phyloP scores from a whole-genome alignment of 2,797 vertebrate genomes.

The Avahi laniger region DNA sequence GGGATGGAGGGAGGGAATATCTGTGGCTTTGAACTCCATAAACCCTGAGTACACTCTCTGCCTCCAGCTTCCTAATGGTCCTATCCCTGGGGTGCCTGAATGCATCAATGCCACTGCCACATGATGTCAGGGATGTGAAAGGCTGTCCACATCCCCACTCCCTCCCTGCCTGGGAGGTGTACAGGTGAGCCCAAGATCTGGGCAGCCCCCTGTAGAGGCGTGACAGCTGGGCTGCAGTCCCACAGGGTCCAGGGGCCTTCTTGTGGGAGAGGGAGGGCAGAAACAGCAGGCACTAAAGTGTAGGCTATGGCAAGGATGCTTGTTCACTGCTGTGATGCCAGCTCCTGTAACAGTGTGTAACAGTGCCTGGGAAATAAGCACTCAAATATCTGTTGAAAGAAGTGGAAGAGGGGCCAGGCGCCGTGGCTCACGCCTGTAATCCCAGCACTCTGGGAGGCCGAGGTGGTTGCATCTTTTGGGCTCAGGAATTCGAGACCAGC shows the following conservation, averaged over 20 bases:
- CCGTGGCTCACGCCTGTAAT: too few relatives aligned
- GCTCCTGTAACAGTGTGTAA: background rate
- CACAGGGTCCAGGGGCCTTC: background rate
- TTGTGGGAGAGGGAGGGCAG: background rate
- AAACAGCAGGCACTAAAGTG: background rate
- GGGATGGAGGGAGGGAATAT: too few relatives aligned
- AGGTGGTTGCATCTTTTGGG: too few relatives aligned
- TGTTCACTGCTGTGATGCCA: background rate
- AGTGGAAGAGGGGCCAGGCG: background rate
- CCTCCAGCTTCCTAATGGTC: background rate
- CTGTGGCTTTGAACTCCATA: background rate
- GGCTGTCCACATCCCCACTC: constrained; percentile 57
- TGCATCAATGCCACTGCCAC: constrained; percentile 60
- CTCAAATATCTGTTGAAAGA: background rate
- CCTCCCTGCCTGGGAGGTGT: constrained; percentile 70
- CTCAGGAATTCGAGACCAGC: too few relatives aligned
- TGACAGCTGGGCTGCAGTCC: too few relatives aligned
- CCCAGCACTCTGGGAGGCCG: too few relatives aligned
- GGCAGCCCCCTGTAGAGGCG: background rate
- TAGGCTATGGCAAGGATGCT: background rate
- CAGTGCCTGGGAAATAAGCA: too few relatives aligned
- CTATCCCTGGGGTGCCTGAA: constrained; percentile 42
- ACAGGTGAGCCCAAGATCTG: constrained; percentile 36
- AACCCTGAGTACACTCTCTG: background rate
- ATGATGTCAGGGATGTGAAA: background rate